These are phyloP conservation scores for Spilogale gracilis DNA, from an alignment of 2,113 vertebrate genomes.

Conservation along the genomic window DNA sequence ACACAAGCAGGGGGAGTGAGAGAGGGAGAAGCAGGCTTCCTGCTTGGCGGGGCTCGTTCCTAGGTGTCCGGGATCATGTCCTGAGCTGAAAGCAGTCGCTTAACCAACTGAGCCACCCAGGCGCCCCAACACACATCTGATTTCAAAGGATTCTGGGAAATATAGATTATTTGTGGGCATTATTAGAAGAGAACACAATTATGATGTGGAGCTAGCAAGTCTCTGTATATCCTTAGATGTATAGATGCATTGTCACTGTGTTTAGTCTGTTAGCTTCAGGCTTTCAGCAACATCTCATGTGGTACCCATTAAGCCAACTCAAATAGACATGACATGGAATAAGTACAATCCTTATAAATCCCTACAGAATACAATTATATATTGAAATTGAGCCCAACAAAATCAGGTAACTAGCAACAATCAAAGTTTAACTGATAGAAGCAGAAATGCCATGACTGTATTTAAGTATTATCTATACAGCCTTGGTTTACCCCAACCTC, in stretches of 20 bases:
- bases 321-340: background rate
- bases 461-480: background rate
- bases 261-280: background rate
- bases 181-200: background rate
- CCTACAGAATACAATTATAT: background rate
- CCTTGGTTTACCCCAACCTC: background rate
- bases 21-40: no score
- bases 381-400: background rate
- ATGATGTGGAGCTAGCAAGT: background rate
- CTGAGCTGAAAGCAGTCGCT: no score
- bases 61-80: no score
- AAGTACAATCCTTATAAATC: background rate
- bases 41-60: no score
- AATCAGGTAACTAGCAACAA: background rate
- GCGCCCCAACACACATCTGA: background rate
- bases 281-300: background rate
- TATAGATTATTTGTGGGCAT: background rate
- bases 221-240: background rate
- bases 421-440: background rate
- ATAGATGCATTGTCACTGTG: background rate
- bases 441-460: background rate
- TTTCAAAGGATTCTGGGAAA: background rate
- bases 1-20: no score
- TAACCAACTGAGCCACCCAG: no score
- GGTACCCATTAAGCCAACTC: background rate